Conservation (phyloP, 92 coral and sea anemone species). For the Porites divaricata region DNA sequence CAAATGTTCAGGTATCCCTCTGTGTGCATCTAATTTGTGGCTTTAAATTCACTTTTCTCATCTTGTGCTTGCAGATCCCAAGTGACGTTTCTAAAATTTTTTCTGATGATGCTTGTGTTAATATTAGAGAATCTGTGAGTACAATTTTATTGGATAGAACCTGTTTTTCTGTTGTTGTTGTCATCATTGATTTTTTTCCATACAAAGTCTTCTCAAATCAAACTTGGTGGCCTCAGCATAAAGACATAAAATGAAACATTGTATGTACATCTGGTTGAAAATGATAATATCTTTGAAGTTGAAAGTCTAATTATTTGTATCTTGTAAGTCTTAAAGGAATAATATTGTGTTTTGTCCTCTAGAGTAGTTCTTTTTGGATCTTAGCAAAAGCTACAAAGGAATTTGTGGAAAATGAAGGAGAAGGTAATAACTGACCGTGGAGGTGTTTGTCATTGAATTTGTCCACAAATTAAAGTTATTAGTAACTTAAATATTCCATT, state of each 20-base stretch:
- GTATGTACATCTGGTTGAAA: too few species aligned
- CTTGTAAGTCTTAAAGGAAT: background rate
- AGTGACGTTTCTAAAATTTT: slow-evolving; percentile 76
- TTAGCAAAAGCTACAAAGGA: slow-evolving; percentile 87
- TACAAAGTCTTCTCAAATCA: background rate
- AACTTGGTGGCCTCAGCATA: too few species aligned
- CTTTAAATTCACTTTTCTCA: background rate
- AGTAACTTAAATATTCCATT: background rate
- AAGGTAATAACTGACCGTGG: slow-evolving; percentile 49
- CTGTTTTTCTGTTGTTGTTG: background rate
- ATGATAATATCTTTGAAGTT: too few species aligned
- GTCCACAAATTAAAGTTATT: background rate
- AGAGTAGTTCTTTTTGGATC: slow-evolving; percentile 98
- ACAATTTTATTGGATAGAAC: background rate
- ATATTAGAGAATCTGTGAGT: slow-evolving; percentile 79
- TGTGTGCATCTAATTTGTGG: background rate
- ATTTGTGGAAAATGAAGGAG: slow-evolving; percentile 94
- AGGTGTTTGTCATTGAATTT: too few species aligned
- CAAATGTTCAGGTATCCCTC: background rate
- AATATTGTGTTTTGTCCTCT: background rate
- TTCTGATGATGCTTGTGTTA: slow-evolving; percentile 74
- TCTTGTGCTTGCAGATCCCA: slow-evolving; percentile 69
- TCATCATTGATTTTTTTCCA: background rate
- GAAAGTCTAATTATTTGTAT: too few species aligned
- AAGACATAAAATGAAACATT: background rate